A percentile compares a stretch with the other conserved stretches of the same genome.
Evolutionary conservation across 2,113 vertebrate genomes (phyloP).

Genomic region (Asarcornis scutulata): DNA sequence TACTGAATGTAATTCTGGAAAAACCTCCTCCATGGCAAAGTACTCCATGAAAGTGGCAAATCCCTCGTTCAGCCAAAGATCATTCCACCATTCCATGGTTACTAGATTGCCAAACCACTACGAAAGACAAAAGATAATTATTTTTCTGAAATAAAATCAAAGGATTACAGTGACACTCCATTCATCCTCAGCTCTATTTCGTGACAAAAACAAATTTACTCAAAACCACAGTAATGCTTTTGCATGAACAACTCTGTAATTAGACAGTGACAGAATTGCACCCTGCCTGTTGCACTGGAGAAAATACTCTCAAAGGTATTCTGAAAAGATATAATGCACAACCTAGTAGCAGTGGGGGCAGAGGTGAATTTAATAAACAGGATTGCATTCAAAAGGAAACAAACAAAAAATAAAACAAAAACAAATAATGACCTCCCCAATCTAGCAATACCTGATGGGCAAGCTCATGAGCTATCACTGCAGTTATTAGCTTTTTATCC

Average conservation of each 20-base stretch:
- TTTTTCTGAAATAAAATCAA: not conserved
- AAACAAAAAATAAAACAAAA: not conserved
- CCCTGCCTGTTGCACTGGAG: not conserved
- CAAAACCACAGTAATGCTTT: not conserved
- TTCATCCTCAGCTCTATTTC: not conserved
- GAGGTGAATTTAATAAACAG: not conserved
- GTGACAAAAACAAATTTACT: not conserved
- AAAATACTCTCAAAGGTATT: not conserved
- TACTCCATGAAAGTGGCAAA: conserved; percentile 97
- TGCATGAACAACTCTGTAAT: not conserved
- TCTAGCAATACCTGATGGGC: conserved; percentile 89
- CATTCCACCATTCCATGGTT: conserved; percentile 98
- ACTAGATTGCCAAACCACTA: conserved; percentile 99
- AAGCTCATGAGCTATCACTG: conserved; percentile 92
- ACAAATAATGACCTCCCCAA: not conserved
- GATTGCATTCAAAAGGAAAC: not conserved
- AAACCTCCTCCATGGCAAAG: conserved; percentile 82
- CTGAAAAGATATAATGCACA: not conserved
- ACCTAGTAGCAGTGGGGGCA: not conserved
- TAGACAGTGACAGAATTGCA: fast-evolving
- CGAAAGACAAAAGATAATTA: not conserved
- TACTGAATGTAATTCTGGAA: conserved; percentile 85
- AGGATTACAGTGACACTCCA: not conserved
- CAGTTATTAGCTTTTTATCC: conserved; percentile 89
- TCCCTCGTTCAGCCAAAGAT: conserved; percentile 97